Base-by-base conservation (phyloP, 2,888 invertebrate genomes). In the Diaperis boleti region DNA sequence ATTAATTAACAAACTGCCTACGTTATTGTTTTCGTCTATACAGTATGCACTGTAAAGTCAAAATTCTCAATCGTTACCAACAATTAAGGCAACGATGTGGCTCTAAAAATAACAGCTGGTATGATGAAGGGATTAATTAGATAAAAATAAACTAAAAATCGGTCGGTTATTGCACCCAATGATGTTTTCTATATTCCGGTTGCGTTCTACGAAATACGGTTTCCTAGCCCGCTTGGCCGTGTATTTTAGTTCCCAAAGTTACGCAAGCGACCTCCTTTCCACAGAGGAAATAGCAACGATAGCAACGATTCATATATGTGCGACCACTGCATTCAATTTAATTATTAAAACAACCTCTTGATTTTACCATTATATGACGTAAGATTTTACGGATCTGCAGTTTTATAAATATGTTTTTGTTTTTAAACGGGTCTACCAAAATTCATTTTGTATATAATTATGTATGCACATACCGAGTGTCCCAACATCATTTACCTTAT, bases 261-360 rank as follows among this genome's bases (percentile, higher is more conserved):
- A 68, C 69, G 70, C 70, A 72, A 72, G 65, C 65, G 72, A 72
- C 72, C 72, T 70, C 70, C 68, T 68, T 72, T 65, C 55, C 56
- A 64, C 65, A 59, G 67, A 66, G 71, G 69, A 71, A 71, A 71
- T 67, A 66, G 66, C 68, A 61, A 49, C 60, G 42, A 52, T 60
- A 45, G 44, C 44, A n/a, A n/a, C n/a, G n/a, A n/a, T n/a, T n/a
- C n/a, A n/a, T n/a, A n/a, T 45, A 55, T 29, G 20, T 22, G 26
- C 45, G 35, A 17, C 37, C 22, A 52, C 18, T 37, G 37, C 37
- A 37, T 13, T 17, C 3, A 17, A 39, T 20, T 54, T 39, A 54
- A 54, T 54, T 54, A 33, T 26, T 26, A 35, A 50, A 14, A 13
- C 15, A 45, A 42, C 42, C 13, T 13, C n/a, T 39, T 14, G 52